Conservation (phyloP, 2,888 invertebrate genomes). For the Rotaria socialis region DNA sequence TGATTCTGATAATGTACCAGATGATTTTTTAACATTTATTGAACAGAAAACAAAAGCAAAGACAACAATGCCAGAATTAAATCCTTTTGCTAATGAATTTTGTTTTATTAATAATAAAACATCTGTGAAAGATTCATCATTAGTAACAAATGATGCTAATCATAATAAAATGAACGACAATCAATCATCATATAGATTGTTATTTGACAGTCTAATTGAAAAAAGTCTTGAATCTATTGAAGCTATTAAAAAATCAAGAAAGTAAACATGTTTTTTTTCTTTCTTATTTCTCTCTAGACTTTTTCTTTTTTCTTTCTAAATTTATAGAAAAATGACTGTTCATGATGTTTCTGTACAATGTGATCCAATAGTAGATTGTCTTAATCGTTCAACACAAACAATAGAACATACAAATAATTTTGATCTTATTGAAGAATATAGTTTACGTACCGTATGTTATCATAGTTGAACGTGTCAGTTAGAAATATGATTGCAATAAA, state of each 20-base stretch:
- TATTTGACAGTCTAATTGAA: not conserved
- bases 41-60: not conserved
- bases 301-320: not conserved
- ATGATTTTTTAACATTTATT: not conserved
- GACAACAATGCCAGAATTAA: not conserved
- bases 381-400: conserved; percentile 23
- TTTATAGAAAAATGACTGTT: not conserved
- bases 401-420: not conserved
- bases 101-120: not conserved
- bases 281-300: not conserved
- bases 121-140: not conserved
- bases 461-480: too few species aligned
- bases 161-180: not conserved
- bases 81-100: conserved; percentile 8
- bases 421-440: not conserved
- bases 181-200: not conserved
- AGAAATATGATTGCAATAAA: too few species aligned
- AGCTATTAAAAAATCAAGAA: not conserved
- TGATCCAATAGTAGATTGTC: not conserved
- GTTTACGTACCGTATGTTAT: not conserved
- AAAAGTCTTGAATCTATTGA: conserved; percentile 9
- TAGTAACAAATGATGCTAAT: not conserved
- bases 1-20: not conserved
- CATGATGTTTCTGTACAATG: not conserved
- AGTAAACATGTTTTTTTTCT: not conserved